phyloP scores from a whole-genome alignment of 2,888 invertebrate species.

The Mystacides longicornis region DNA sequence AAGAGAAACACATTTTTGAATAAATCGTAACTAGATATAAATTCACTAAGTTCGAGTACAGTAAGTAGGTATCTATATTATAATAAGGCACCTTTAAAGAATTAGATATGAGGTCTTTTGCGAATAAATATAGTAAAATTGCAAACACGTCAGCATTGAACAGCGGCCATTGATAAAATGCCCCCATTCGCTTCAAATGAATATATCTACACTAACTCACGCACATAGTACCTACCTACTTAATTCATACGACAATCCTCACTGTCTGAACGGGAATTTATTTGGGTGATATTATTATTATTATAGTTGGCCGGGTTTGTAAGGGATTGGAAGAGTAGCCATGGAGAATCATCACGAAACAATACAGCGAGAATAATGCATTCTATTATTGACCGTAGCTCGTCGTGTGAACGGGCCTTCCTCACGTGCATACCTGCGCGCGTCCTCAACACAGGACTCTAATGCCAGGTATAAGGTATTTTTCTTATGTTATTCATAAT shows the following conservation, averaged over 20 bases:
- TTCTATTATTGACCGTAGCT: slow-evolving; percentile 22
- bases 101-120: no score
- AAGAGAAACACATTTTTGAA: slow-evolving; percentile 15
- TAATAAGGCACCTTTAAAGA: no score
- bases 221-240: no score
- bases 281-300: neutral
- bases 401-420: slow-evolving; percentile 21
- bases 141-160: slow-evolving; percentile 4
- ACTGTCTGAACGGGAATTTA: slow-evolving; percentile 9
- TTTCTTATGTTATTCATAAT: no score
- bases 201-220: no score
- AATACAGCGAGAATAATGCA: slow-evolving; percentile 18
- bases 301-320: slow-evolving; percentile 10
- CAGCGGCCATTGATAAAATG: slow-evolving; percentile 15
- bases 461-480: slow-evolving; percentile 18
- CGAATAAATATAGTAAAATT: no score
- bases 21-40: no score
- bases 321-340: slow-evolving; percentile 21
- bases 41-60: neutral
- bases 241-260: no score
- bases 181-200: no score
- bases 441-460: slow-evolving; percentile 6
- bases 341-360: slow-evolving; percentile 21
- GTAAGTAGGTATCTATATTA: neutral
- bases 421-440: neutral